A percentile compares a stretch with the other conserved stretches of the same genome.
These are phyloP conservation scores for Cossypha caffra DNA, from an alignment of 2,797 vertebrate species.

Conservation along the genomic window DNA sequence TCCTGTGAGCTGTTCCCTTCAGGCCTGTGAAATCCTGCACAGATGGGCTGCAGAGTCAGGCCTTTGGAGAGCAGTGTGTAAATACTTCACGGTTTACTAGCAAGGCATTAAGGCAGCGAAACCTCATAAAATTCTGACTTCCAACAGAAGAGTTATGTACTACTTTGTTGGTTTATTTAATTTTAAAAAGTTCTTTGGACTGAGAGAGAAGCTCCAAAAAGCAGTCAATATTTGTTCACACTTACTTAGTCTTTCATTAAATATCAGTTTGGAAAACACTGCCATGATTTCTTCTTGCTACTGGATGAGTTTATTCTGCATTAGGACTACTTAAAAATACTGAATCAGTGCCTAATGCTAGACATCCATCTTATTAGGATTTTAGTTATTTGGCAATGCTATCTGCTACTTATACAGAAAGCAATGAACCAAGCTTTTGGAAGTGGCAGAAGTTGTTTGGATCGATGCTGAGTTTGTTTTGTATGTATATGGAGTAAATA, in stretches of 20 bases:
- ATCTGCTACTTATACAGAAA: neutral
- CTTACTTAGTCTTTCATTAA: constrained; percentile 23
- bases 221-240: constrained; percentile 31
- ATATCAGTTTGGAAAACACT: constrained; percentile 7
- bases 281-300: neutral
- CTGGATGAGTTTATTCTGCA: neutral
- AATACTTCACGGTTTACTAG: constrained; percentile 48
- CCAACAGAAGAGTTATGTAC: neutral
- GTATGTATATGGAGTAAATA: neutral
- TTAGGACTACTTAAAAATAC: constrained; percentile 5
- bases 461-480: neutral
- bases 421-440: neutral
- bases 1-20: neutral
- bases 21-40: neutral
- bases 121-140: constrained; percentile 27
- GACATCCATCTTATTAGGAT: neutral
- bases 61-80: neutral
- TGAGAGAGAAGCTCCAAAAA: neutral
- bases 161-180: neutral
- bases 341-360: neutral
- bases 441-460: neutral
- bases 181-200: neutral
- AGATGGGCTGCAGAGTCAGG: constrained; percentile 22
- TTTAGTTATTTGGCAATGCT: neutral
- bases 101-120: neutral